phyloP scores from a whole-genome alignment of 2,113 vertebrate genomes.

The Notiomystis cincta region DNA sequence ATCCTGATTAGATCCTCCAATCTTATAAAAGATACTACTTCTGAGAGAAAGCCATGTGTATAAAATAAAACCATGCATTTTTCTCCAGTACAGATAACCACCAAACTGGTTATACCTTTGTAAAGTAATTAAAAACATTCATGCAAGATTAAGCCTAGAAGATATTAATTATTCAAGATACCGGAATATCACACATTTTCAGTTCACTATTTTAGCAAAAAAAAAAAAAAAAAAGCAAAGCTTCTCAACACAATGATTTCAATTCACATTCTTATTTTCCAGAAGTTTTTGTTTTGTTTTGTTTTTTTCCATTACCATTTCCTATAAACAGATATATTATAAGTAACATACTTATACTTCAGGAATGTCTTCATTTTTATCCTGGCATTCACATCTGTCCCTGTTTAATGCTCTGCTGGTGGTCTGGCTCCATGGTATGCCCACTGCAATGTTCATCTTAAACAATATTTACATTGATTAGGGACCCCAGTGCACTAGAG shows the following conservation, averaged over 20 bases:
- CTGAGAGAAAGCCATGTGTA: background rate
- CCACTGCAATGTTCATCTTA: slow-evolving; percentile 71
- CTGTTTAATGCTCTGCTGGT: slow-evolving; percentile 82
- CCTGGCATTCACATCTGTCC: slow-evolving; percentile 76
- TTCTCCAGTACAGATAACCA: background rate
- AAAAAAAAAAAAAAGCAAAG: background rate
- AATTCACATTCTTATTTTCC: slow-evolving; percentile 22
- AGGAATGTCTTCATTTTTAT: slow-evolving; percentile 69
- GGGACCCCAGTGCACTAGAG: slow-evolving; percentile 39
- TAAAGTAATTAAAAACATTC: background rate
- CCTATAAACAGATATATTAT: slow-evolving; percentile 53
- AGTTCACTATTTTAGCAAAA: background rate
- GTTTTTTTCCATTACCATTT: background rate
- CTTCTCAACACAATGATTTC: background rate
- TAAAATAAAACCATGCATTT: background rate
- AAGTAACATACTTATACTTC: slow-evolving; percentile 56
- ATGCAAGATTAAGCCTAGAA: background rate
- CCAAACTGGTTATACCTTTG: background rate
- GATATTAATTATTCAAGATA: background rate
- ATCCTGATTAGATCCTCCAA: background rate
- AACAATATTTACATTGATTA: slow-evolving; percentile 76
- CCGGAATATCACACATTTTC: background rate
- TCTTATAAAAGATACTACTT: background rate
- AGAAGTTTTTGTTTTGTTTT: background rate
- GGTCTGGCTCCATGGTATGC: slow-evolving; percentile 75